Base-by-base conservation (phyloP, 2,888 invertebrate species). In the Ochropacha duplaris region DNA sequence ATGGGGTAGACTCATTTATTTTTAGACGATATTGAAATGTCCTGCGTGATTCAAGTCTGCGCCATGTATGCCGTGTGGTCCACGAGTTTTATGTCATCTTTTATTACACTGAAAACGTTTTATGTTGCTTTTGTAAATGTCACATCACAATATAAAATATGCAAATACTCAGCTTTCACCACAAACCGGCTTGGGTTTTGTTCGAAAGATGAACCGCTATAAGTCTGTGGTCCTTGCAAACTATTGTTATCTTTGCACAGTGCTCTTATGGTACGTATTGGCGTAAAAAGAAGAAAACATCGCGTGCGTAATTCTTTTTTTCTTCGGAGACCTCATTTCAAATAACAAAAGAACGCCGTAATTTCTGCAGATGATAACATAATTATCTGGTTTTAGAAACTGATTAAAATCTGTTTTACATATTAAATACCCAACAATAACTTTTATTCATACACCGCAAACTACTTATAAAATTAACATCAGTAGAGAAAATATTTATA, bases 21-120 rank as follows among this genome's bases (percentile, higher is more conserved):
- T 79, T 71, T 78, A 76, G 77, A 72, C 60, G 66, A 55, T 65
- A 75, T 71, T 76, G 68, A 72, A 73, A 65, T 72, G 78, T 75
- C 72, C 74, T 73, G 19, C 57, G 69, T 70, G 69, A 74, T 71
- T 74, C 72, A 76, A 64, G 65, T 57, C 60, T 28, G 60, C 61
- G 65, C 59, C 65, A 58, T 59, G 67, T 65, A 62, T 65, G 58
- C 57, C 54, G 59, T 64, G 59, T 57, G 61, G 71, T 67, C 70
- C 72, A 73, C 74, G 68, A 74, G 66, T 62, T 56, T 57, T 54
- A 51, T 56, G 26, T n/a, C 50, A 50, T 50, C 50, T 50, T 22
- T 26, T 24, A 50, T 50, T 50, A 22, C 9, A 22, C 26, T 19
- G 44, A 44, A 36, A 19, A 44, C 19, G 16, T n/a, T 44, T 44